Conservation (phyloP, 2,888 invertebrate species). For the Baccha elongata region DNA sequence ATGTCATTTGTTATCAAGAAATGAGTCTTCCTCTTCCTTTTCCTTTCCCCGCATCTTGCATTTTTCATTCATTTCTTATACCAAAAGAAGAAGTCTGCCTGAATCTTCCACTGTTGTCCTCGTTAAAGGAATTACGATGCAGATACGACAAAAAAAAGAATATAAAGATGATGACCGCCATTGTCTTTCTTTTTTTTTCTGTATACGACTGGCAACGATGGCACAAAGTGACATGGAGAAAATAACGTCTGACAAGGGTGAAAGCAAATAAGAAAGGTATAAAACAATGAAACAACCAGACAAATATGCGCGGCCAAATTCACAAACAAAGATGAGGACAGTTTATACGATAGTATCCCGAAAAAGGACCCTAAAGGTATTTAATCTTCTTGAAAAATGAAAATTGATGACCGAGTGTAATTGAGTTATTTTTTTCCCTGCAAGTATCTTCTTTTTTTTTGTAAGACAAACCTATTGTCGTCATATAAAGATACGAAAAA, state of each 20-base stretch:
- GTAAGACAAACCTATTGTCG: slow-evolving; percentile 51
- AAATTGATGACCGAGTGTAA: slow-evolving; percentile 59
- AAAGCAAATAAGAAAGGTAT: neutral
- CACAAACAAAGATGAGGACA: neutral
- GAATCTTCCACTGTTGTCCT: slow-evolving; percentile 27
- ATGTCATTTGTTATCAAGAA: slow-evolving; percentile 48
- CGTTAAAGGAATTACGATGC: neutral
- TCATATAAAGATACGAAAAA: slow-evolving; percentile 13
- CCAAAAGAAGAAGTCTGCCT: slow-evolving; percentile 9
- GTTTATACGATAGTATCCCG: too few relatives aligned
- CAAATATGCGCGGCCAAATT: slow-evolving; percentile 23
- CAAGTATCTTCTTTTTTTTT: slow-evolving; percentile 17
- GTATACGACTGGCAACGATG: slow-evolving; percentile 7
- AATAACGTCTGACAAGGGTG: slow-evolving; percentile 6
- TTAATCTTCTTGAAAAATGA: slow-evolving; percentile 44
- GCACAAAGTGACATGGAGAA: slow-evolving; percentile 6
- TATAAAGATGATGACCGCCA: slow-evolving; percentile 38
- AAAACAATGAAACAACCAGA: neutral
- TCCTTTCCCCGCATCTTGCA: neutral
- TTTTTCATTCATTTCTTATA: slow-evolving; percentile 13
- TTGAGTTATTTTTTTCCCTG: slow-evolving; percentile 61
- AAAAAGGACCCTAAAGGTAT: slow-evolving; percentile 50
- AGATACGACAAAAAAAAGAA: neutral
- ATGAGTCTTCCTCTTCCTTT: slow-evolving; percentile 34
- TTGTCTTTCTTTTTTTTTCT: slow-evolving; percentile 30